Base-by-base conservation (phyloP, 2,113 vertebrate species). In the Hemibagrus wyckioides region DNA sequence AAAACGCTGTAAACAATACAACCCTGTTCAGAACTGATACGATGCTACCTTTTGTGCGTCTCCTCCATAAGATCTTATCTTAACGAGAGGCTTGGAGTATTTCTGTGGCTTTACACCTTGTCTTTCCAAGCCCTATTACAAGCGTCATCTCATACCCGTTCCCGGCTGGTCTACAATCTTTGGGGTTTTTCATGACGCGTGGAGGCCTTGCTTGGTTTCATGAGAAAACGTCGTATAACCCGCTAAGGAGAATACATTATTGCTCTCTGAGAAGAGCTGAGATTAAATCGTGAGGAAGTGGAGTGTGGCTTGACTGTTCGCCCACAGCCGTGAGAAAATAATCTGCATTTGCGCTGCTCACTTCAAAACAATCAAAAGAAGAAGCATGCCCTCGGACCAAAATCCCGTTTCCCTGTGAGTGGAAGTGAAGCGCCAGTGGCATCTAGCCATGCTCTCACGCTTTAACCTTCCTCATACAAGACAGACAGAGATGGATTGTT, bases 201-300 rank as follows among this genome's bases (percentile, higher is more conserved):
- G 23, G 39, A 23, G 19, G 23, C n/a, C 36, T 19, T 33, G 63
- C 15, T 30, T 15, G 28, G 28, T 65, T 30, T 65, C 8, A 33
- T 3, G 3, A 76, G 41, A 30, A 50, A n/a, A 79, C 11, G n/a
- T 81, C 71, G 79, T 75, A 87, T 73, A 87, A 75, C 65, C 36
- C 15, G 67, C 19, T 75, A 73, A 61, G 17, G 25, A 73, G 85
- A 73, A 82, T 36, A 75, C 10, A 52, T 85, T 52, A 85, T 82
- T 17, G 39, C 82, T 75, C 52, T 41, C 54, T 7, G 15, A 30
- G 63, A 82, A 30, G 5, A 80, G 6, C 23, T 23, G 73, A 33
- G 57, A 87, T 87, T 75, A 87, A 73, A 30, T 82, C 6, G 15
- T 3, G 39, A 81, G n/a, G 33, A 69, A 86, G 48, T 23, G 57